Conservation (phyloP, 2,113 vertebrate genomes). For the Xyrauchen texanus region DNA sequence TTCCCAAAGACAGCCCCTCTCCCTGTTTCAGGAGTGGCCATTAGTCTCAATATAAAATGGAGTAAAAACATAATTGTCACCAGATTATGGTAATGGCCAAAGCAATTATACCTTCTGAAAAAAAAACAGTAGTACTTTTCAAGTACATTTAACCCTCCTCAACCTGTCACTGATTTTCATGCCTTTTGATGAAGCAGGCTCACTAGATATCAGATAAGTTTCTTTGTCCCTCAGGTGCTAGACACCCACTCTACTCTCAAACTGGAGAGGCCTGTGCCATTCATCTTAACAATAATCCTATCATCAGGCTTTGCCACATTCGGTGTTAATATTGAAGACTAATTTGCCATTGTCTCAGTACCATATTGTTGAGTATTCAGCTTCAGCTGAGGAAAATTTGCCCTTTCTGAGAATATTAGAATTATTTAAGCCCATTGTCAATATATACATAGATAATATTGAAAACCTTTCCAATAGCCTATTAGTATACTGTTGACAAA, state of each 20-base stretch:
- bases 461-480: background rate
- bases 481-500: slow-evolving; percentile 11
- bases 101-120: slow-evolving; percentile 37
- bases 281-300: slow-evolving; percentile 29
- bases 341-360: background rate
- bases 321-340: slow-evolving; percentile 18
- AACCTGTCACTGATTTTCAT: slow-evolving; percentile 38
- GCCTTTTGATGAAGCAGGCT: slow-evolving; percentile 42
- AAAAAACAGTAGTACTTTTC: slow-evolving; percentile 12
- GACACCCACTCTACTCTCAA: slow-evolving; percentile 32
- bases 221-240: slow-evolving; percentile 35
- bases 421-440: background rate
- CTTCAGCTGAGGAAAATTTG: too few relatives aligned
- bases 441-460: background rate
- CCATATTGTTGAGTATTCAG: background rate
- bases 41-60: slow-evolving; percentile 59
- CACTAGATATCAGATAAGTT: slow-evolving; percentile 40
- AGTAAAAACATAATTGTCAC: slow-evolving; percentile 48
- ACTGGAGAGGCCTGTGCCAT: slow-evolving; percentile 1
- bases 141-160: slow-evolving; percentile 40
- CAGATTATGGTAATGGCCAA: slow-evolving; percentile 27
- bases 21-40: slow-evolving; percentile 52
- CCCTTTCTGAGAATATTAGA: background rate
- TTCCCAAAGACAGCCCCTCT: slow-evolving; percentile 42
- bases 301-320: background rate